A percentile compares a stretch with the other conserved stretches of the same genome.
Conservation (phyloP, 30 jellyfish, hydroid and myxozoan species). For the Cassiopea andromeda region DNA sequence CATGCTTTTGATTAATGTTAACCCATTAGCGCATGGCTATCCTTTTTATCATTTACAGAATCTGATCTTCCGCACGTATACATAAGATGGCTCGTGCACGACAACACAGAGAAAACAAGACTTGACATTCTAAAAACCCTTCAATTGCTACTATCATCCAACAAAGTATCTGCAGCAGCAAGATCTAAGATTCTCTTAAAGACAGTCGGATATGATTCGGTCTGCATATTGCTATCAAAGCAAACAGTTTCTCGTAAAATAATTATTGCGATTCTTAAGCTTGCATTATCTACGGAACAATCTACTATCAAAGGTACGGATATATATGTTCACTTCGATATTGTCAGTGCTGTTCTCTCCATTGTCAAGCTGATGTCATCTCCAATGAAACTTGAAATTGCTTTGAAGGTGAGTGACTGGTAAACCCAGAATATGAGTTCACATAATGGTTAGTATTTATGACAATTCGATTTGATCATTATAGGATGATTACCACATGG, state of each 20-base stretch:
- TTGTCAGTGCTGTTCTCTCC: slow-evolving; percentile 60
- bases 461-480: no score
- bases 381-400: slow-evolving; percentile 87
- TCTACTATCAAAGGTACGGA: slow-evolving; percentile 64
- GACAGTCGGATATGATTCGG: slow-evolving; percentile 74
- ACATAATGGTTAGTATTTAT: no score
- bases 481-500: no score
- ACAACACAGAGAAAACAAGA: slow-evolving; percentile 59
- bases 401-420: slow-evolving; percentile 70
- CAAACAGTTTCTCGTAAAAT: slow-evolving; percentile 80
- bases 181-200: slow-evolving; percentile 63
- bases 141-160: slow-evolving; percentile 35
- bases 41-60: slow-evolving; percentile 25
- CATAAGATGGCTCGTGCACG: slow-evolving; percentile 91
- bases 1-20: no score
- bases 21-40: no score
- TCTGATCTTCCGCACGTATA: slow-evolving; percentile 51
- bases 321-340: slow-evolving; percentile 64
- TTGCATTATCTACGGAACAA: slow-evolving; percentile 74
- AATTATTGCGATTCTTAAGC: slow-evolving; percentile 66
- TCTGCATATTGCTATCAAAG: slow-evolving; percentile 82
- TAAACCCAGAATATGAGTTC: no score
- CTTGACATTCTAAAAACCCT: slow-evolving; percentile 45
- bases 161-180: slow-evolving; percentile 47
- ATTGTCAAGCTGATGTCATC: slow-evolving; percentile 66